These are phyloP conservation scores for Diphyllodes magnificus DNA, from an alignment of 2,113 vertebrate species.

Conservation along the genomic window DNA sequence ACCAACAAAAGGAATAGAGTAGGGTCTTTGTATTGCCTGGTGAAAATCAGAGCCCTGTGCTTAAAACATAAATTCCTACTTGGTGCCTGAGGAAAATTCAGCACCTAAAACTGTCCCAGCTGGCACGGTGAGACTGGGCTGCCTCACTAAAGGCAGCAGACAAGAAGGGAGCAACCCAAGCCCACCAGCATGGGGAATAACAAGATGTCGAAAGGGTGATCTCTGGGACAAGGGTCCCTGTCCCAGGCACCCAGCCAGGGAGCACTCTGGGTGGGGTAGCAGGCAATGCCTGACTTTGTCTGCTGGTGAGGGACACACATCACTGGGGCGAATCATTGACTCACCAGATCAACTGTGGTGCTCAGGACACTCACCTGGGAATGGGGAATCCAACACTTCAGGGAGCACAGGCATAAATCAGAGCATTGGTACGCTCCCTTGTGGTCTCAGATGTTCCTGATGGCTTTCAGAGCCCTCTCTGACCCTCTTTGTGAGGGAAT, in stretches of 20 bases:
- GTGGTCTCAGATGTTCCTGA: not conserved
- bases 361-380: not conserved
- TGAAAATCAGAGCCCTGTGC: not conserved
- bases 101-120: not conserved
- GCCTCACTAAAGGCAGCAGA: not conserved
- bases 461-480: not conserved
- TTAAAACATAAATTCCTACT: not conserved
- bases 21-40: not conserved
- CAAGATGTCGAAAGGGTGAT: not conserved
- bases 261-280: not conserved
- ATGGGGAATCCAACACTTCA: not conserved
- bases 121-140: accelerated
- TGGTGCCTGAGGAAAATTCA: not conserved
- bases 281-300: not conserved
- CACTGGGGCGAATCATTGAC: not conserved
- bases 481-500: not conserved
- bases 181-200: not conserved
- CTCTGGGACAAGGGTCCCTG: not conserved
- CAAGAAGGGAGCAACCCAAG: not conserved
- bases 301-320: not conserved
- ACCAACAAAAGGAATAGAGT: not conserved
- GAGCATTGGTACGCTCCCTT: not conserved
- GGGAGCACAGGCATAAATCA: not conserved
- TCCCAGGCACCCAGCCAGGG: not conserved
- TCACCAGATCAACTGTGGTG: too few species aligned